Percentiles rank a stretch among this genome's conserved stretches.
Evolutionary conservation across 2,113 vertebrate species (phyloP).

Genomic region (Bubo bubo): DNA sequence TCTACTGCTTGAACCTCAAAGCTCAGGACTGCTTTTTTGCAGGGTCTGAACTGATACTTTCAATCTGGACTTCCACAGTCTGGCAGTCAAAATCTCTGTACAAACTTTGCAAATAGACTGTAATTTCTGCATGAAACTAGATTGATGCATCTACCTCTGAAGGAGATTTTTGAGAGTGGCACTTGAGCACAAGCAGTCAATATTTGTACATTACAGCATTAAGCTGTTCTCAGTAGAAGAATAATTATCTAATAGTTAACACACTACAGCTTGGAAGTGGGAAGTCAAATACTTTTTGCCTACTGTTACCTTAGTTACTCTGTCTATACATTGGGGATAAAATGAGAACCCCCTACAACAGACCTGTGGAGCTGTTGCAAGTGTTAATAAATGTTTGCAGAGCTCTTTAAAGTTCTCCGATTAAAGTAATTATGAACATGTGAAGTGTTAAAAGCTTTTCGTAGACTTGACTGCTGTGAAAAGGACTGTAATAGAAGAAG

Average conservation of each 20-base stretch:
- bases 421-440: slow-evolving; percentile 3
- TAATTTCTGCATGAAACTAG: background rate
- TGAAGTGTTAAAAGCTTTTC: slow-evolving; percentile 46
- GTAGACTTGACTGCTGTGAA: slow-evolving; percentile 20
- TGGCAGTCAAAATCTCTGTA: background rate
- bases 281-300: slow-evolving; percentile 53
- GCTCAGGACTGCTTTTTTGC: background rate
- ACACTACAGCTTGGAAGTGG: slow-evolving; percentile 51
- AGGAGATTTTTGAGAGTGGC: background rate
- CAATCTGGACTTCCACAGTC: background rate
- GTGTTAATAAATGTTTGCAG: slow-evolving; percentile 45
- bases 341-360: slow-evolving; percentile 9
- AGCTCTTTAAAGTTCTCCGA: background rate
- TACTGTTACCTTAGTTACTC: slow-evolving; percentile 61
- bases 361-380: slow-evolving; percentile 5
- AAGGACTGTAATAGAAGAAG: slow-evolving; percentile 18
- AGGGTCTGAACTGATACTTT: background rate
- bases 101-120: background rate
- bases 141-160: background rate
- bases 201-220: slow-evolving; percentile 22
- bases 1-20: background rate
- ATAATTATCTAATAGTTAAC: slow-evolving; percentile 46
- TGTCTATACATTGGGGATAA: background rate
- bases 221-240: background rate
- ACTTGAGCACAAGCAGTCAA: background rate